Conservation (phyloP, 2,888 invertebrate genomes). For the Himalopsyche kuldschensis region DNA sequence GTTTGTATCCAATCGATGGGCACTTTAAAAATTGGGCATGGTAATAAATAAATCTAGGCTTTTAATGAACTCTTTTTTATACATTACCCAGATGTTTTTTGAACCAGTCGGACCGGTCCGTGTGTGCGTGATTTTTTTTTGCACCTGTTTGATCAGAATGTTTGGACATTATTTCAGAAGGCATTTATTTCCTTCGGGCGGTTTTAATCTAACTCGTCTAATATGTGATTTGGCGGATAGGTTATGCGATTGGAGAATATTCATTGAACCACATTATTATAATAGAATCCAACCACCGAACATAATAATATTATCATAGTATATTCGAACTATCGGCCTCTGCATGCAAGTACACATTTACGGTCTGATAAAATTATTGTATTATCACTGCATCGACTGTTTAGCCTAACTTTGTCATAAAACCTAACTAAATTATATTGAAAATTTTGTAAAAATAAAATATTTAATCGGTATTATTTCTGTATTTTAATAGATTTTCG, state of each 20-base stretch:
- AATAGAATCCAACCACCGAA: background rate
- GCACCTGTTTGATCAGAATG: constrained; percentile 31
- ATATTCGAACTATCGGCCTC: background rate
- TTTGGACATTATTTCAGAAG: constrained; percentile 3
- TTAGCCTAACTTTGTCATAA: background rate
- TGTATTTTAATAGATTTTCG: too few relatives aligned
- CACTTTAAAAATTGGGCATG: constrained; percentile 12
- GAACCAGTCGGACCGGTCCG: constrained; percentile 29
- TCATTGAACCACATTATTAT: background rate
- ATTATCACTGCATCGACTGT: too few relatives aligned
- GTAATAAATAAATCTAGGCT: constrained; percentile 13
- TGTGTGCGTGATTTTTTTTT: constrained; percentile 21
- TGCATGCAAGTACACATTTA: background rate
- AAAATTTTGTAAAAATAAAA: too few relatives aligned
- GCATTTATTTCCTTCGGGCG: constrained; percentile 12
- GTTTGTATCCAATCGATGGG: background rate
- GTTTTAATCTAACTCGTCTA: background rate
- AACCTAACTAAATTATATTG: background rate
- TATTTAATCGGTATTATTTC: too few relatives aligned
- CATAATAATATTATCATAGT: background rate
- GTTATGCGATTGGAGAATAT: background rate
- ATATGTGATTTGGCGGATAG: background rate
- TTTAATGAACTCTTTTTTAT: constrained; percentile 28
- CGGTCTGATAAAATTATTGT: background rate
- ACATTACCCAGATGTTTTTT: constrained; percentile 14